A percentile compares a stretch with the other conserved stretches of the same genome.
phyloP scores from a whole-genome alignment of 2,113 vertebrate species.

The Muntiacus reevesi region DNA sequence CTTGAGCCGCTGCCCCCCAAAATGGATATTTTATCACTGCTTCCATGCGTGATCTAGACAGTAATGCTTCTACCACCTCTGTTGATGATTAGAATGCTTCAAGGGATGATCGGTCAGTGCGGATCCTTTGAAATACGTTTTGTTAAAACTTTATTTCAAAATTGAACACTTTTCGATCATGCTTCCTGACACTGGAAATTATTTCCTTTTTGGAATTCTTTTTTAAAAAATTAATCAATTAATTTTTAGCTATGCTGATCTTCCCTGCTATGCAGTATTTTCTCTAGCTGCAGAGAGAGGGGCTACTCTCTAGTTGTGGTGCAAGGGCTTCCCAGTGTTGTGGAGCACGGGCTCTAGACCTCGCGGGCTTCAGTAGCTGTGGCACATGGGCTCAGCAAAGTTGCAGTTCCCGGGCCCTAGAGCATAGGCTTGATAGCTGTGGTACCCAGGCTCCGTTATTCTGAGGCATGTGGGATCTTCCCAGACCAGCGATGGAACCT shows the following conservation, averaged over 20 bases:
- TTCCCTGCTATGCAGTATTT: background rate
- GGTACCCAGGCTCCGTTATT: too few relatives aligned
- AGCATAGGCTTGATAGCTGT: background rate
- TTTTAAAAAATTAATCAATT: background rate
- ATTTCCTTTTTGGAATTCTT: background rate
- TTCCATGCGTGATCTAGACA: background rate
- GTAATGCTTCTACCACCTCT: background rate
- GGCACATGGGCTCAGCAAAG: rapidly evolving
- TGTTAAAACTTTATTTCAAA: background rate
- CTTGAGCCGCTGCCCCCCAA: background rate
- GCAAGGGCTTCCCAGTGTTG: background rate
- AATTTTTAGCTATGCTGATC: background rate
- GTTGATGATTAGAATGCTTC: background rate
- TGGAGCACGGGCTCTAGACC: background rate
- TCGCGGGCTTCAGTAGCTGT: background rate
- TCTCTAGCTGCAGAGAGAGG: background rate
- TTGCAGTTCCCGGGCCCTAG: background rate
- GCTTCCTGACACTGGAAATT: background rate
- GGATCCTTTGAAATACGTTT: background rate
- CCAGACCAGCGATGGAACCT: background rate
- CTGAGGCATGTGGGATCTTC: background rate
- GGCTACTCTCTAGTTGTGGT: background rate
- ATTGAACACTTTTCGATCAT: background rate
- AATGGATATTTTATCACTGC: background rate
- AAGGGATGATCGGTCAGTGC: background rate